A percentile compares a stretch with the other conserved stretches of the same genome.
phyloP scores from a whole-genome alignment of 2,797 vertebrate species.

The Clarias fuscus region DNA sequence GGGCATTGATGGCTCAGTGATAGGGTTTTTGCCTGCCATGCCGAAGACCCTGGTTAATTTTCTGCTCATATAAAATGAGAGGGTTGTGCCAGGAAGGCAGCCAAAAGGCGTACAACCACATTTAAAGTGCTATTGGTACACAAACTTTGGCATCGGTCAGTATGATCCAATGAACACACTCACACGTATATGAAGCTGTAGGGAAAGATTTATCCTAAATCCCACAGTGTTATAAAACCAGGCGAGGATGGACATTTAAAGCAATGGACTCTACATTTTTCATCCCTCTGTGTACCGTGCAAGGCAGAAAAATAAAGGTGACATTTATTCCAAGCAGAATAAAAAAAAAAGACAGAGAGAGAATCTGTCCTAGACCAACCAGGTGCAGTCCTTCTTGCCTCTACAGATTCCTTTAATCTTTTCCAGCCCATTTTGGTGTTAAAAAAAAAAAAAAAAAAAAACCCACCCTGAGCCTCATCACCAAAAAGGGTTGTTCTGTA shows the following conservation, averaged over 20 bases:
- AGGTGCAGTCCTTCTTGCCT: conserved; percentile 28
- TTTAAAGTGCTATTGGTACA: neutral
- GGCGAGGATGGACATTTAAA: neutral
- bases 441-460: neutral
- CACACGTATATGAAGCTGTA: neutral
- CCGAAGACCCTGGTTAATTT: no score
- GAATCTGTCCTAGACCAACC: neutral
- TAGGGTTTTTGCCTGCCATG: no score
- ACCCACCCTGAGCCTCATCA: neutral
- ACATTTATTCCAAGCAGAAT: conserved; percentile 29
- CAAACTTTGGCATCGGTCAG: neutral
- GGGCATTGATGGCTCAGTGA: no score
- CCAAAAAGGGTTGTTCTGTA: neutral
- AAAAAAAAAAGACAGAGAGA: neutral
- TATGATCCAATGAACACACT: neutral
- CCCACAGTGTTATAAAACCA: neutral
- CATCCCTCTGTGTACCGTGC: neutral
- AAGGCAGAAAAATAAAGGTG: neutral
- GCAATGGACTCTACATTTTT: neutral
- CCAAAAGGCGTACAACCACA: no score
- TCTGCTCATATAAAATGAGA: no score
- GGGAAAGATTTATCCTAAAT: neutral
- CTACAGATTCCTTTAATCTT: neutral
- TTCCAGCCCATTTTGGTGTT: neutral
- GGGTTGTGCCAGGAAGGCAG: no score